Evolutionary conservation across 92 coral and sea anemone species (phyloP), one percentile per base, ranked within the genome.

Genomic region (Blastomussa wellsi): DNA sequence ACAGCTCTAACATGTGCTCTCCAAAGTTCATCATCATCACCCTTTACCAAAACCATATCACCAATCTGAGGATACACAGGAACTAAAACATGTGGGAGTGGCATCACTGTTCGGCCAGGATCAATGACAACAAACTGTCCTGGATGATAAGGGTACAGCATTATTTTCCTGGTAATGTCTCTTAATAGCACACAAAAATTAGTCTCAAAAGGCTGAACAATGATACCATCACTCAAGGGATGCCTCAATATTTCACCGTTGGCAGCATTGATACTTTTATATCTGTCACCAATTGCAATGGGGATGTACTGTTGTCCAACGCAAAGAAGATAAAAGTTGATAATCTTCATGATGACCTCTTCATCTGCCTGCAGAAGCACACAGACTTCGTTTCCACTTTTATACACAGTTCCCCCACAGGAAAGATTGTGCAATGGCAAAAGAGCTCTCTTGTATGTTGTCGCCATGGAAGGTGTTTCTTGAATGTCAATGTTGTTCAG

Each of bases 1-100:
- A 88, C 81, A n/a, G 85, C 48, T 84, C 83, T 77, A 15, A 88
- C 44, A 59, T 83, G 69, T 37, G 87, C 87, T 83, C 79, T 86
- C 83, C 84, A 86, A 41, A 76, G 67, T 53, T 84, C 82, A 77
- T 76, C 76, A 51, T 39, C 60, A 33, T 76, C 42, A 32, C 88
- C 88, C 38, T 55, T 32, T 36, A 84, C 75, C 59, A 36, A 15
- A 37, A 84, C 80, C 72, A 76, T 62, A 76, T 84, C 88, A 37
- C 88, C 88, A 37, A 79, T 41, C 73, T 77, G 82, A 10, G 75
- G 82, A 28, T 64, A 84, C 6, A 83, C 62, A 24, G 87, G 87
- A 26, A 84, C 88, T 60, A 84, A 38, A 24, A 85, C 68, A 29
- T 77, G 74, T 7, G 83, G 84, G 31, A 85, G 20, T 29, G 48